These are phyloP conservation scores for Apotomis betuletana DNA, from an alignment of 2,888 invertebrate species.

Conservation along the genomic window DNA sequence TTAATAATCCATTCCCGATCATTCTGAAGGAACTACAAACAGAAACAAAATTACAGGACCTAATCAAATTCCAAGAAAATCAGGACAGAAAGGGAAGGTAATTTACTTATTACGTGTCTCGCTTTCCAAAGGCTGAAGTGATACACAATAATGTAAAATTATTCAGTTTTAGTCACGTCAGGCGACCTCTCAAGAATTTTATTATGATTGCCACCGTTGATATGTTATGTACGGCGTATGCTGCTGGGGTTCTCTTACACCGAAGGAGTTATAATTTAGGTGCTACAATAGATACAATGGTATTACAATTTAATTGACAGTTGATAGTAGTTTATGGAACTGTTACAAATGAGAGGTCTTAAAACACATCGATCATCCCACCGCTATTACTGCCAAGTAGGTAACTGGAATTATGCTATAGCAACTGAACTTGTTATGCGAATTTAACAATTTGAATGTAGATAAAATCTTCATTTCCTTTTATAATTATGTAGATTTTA, in stretches of 20 bases:
- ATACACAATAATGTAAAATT: slow-evolving; percentile 42
- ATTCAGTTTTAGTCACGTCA: slow-evolving; percentile 42
- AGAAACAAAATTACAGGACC: slow-evolving; percentile 22
- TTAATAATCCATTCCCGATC: neutral
- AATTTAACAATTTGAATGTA: too few relatives aligned
- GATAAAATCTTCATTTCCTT: too few relatives aligned
- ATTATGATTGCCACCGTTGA: slow-evolving; percentile 44
- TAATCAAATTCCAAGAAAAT: slow-evolving; percentile 34
- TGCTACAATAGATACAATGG: neutral
- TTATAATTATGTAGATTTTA: too few relatives aligned
- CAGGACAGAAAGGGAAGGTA: slow-evolving; percentile 34
- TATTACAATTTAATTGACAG: too few relatives aligned
- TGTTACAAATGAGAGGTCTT: too few relatives aligned
- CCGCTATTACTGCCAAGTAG: too few relatives aligned
- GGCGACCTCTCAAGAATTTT: slow-evolving; percentile 41
- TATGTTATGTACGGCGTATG: slow-evolving; percentile 42
- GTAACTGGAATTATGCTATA: too few relatives aligned
- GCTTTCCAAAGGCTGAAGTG: slow-evolving; percentile 37
- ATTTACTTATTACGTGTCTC: slow-evolving; percentile 38
- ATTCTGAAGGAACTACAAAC: slow-evolving; percentile 14
- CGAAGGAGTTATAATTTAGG: neutral
- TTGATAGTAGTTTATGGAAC: too few relatives aligned
- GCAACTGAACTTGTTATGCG: too few relatives aligned
- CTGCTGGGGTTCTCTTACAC: slow-evolving; percentile 29
- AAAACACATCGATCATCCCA: too few relatives aligned